phyloP scores from a whole-genome alignment of 2,113 vertebrate species.

The Gambusia affinis region DNA sequence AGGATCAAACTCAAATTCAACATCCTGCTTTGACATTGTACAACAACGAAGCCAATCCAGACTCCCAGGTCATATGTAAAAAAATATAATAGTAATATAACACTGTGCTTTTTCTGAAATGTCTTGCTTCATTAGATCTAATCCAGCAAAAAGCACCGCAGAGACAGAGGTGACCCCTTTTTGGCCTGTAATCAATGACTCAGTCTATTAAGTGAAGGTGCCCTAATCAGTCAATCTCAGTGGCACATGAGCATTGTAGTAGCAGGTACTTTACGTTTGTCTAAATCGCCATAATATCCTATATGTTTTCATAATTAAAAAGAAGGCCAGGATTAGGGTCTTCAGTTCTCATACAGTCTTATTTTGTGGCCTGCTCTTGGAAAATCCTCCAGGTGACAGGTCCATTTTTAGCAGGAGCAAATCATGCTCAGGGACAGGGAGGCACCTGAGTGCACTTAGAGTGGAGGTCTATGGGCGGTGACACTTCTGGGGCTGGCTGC shows the following conservation, averaged over 20 bases:
- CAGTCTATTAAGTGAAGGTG: conserved; percentile 66
- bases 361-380: conserved; percentile 2
- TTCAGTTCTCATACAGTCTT: too few species aligned
- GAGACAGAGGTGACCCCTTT: conserved; percentile 59
- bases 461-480: conserved; percentile 64
- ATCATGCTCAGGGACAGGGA: conserved; percentile 57
- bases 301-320: not conserved
- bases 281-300: not conserved
- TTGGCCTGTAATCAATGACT: conserved; percentile 68
- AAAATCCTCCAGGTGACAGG: conserved; percentile 57
- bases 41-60: conserved; percentile 7
- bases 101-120: conserved; percentile 26
- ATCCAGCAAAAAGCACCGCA: conserved; percentile 55
- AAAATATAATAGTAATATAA: conserved; percentile 32
- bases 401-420: conserved; percentile 55
- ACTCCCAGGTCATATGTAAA: conserved; percentile 27
- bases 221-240: conserved; percentile 64
- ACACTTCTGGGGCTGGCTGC: conserved; percentile 71
- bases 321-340: not conserved
- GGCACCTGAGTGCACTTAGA: conserved; percentile 60
- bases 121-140: conserved; percentile 56
- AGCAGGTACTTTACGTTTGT: conserved; percentile 16
- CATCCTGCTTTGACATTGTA: conserved; percentile 13
- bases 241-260: conserved; percentile 31
- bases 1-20: not conserved